These are phyloP conservation scores for Celastrina argiolus DNA, from an alignment of 2,888 invertebrate species.

Conservation along the genomic window DNA sequence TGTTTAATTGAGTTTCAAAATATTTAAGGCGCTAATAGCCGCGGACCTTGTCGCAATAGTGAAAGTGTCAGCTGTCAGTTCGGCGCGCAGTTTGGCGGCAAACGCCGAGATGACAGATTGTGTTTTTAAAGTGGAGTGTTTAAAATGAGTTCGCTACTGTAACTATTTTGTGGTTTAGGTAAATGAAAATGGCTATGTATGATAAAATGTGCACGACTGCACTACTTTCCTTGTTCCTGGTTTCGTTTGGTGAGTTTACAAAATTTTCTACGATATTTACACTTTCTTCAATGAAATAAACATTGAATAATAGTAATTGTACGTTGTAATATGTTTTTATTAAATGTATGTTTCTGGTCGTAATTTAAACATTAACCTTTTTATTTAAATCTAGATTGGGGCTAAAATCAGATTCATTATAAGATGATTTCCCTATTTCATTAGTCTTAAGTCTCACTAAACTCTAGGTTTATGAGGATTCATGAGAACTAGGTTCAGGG, in stretches of 20 bases:
- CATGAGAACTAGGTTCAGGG: no score
- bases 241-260: conserved; percentile 40
- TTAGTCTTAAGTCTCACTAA: no score
- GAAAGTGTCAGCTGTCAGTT: conserved; percentile 45
- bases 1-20: conserved; percentile 22
- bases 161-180: conserved; percentile 4
- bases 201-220: conserved; percentile 32
- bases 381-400: no score
- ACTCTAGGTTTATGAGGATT: no score
- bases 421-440: no score
- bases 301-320: no score
- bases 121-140: conserved; percentile 26
- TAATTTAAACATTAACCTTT: no score
- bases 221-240: conserved; percentile 35
- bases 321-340: no score
- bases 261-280: not conserved
- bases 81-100: conserved; percentile 64
- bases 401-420: no score
- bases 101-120: conserved; percentile 47
- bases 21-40: conserved; percentile 22
- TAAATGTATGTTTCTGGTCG: no score
- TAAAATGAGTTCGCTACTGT: conserved; percentile 19
- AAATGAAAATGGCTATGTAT: conserved; percentile 17
- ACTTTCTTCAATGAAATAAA: not conserved
- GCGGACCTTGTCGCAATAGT: conserved; percentile 43